Evolutionary conservation across 2,888 invertebrate genomes (phyloP).

Genomic region (Tetranychus truncatus): DNA sequence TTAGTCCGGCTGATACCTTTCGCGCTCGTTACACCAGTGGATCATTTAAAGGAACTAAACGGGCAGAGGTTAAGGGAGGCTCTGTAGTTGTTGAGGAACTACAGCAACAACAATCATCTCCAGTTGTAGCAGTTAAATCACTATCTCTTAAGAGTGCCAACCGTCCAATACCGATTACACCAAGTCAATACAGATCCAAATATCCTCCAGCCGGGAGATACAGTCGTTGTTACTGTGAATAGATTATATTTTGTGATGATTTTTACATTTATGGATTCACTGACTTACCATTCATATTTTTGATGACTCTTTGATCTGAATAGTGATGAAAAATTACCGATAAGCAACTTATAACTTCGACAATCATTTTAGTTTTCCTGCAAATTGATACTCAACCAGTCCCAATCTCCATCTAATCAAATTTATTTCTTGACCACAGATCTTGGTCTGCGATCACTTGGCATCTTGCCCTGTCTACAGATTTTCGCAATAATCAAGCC

Average conservation of each 20-base stretch:
- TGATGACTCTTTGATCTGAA: no score
- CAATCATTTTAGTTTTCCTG: no score
- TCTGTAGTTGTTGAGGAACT: neutral
- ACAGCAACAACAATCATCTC: neutral
- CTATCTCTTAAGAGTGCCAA: neutral
- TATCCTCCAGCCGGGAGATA: conserved; percentile 3
- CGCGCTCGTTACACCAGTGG: neutral
- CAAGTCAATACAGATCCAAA: neutral
- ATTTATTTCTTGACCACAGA: no score
- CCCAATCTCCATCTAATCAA: no score
- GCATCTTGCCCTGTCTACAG: no score
- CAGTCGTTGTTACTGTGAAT: conserved; percentile 11
- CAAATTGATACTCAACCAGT: no score
- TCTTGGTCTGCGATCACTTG: no score
- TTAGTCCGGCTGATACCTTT: neutral
- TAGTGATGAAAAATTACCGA: no score
- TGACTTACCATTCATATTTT: no score
- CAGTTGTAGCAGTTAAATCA: neutral
- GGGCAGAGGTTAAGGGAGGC: neutral
- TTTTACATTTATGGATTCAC: neutral
- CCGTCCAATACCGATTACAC: neutral
- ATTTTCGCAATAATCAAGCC: no score
- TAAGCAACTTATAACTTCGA: no score
- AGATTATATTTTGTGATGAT: neutral
- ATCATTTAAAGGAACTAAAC: neutral